Evolutionary conservation across 92 coral and sea anemone genomes (phyloP).

Genomic region (Meandrina meandrites): DNA sequence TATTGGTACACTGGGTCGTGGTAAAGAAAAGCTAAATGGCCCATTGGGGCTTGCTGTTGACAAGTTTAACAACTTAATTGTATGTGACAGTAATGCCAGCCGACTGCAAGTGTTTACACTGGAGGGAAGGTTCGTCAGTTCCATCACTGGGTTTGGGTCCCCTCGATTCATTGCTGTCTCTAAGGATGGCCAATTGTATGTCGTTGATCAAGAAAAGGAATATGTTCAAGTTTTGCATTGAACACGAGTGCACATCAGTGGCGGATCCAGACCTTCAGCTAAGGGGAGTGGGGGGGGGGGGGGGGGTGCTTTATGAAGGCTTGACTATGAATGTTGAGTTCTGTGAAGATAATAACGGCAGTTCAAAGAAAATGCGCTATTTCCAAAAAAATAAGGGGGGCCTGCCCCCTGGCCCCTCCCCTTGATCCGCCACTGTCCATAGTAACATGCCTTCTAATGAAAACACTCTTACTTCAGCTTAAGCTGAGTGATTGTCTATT

Average conservation of each 20-base stretch:
- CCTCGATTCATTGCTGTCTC: constrained; percentile 31
- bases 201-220: not conserved
- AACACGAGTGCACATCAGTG: not conserved
- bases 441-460: not conserved
- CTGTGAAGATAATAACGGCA: too few species aligned
- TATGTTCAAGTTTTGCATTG: constrained; percentile 19
- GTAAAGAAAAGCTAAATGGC: constrained; percentile 19
- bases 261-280: too few species aligned
- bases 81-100: constrained; percentile 25
- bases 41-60: constrained; percentile 63
- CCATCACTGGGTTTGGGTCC: not conserved
- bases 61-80: constrained; percentile 39
- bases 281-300: too few species aligned
- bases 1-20: not conserved
- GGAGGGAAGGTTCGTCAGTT: constrained; percentile 24
- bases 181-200: constrained; percentile 13
- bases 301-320: too few species aligned
- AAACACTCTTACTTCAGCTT: too few species aligned
- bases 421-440: too few species aligned
- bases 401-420: too few species aligned
- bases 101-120: constrained; percentile 36
- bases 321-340: too few species aligned
- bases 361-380: too few species aligned
- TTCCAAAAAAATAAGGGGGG: too few species aligned
- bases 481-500: too few species aligned